A percentile compares a stretch with the other conserved stretches of the same genome.
Conservation (phyloP, 2,113 vertebrate genomes). For the Dasyurus viverrinus region DNA sequence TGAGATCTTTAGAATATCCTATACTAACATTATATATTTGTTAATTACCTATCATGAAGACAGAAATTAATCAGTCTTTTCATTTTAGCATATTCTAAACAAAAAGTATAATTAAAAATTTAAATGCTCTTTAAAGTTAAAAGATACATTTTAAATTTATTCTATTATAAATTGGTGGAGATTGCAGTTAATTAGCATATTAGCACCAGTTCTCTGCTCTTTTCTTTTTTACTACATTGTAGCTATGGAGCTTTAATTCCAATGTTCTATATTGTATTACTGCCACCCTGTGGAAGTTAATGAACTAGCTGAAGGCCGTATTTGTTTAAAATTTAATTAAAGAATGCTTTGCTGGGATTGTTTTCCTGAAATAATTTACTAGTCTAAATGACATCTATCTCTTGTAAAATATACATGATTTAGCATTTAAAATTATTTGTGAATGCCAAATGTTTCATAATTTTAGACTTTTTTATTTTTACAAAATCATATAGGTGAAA, state of each 20-base stretch:
- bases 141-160: background rate
- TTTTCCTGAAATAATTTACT: background rate
- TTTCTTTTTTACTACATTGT: background rate
- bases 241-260: background rate
- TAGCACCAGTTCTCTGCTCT: background rate
- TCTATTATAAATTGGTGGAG: background rate
- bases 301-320: conserved; percentile 25
- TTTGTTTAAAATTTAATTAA: background rate
- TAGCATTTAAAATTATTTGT: background rate
- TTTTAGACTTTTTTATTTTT: background rate
- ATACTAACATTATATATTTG: background rate
- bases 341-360: background rate
- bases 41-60: background rate
- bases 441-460: background rate
- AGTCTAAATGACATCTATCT: background rate
- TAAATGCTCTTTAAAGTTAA: background rate
- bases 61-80: background rate
- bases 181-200: background rate
- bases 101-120: background rate
- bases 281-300: conserved; percentile 84
- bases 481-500: background rate
- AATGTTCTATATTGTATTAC: conserved; percentile 59
- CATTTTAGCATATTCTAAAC: background rate
- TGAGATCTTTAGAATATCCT: background rate
- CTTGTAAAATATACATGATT: conserved; percentile 1